These are phyloP conservation scores for Drosophila equinoxialis DNA, from an alignment of 1,140 invertebrate species.

Conservation along the genomic window DNA sequence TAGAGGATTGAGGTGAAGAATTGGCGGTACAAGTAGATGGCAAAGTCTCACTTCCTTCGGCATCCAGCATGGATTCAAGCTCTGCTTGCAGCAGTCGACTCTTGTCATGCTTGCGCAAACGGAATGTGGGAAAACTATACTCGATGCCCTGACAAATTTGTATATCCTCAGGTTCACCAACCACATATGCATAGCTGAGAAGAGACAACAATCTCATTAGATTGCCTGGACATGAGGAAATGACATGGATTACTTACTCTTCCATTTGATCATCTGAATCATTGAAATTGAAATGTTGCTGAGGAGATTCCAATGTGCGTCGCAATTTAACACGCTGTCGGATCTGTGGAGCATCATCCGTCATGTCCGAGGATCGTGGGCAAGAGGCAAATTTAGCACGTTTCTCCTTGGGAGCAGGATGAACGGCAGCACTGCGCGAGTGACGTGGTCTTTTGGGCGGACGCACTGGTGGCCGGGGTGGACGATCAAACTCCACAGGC, in stretches of 20 bases:
- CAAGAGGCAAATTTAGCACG: conserved; percentile 64
- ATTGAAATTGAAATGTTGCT: conserved; percentile 21
- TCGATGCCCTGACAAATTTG: conserved; percentile 77
- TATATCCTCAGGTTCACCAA: conserved; percentile 66
- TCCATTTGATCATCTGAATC: conserved; percentile 47
- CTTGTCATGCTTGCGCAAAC: conserved; percentile 71
- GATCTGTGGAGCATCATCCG: conserved; percentile 16
- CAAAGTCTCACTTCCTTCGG: conserved; percentile 21
- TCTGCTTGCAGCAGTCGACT: conserved; percentile 53
- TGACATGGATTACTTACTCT: conserved; percentile 40
- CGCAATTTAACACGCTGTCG: conserved; percentile 24
- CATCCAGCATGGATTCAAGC: conserved; percentile 63
- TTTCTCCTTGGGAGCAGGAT: conserved; percentile 70
- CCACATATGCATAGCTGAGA: conserved; percentile 64
- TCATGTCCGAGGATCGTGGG: conserved; percentile 25
- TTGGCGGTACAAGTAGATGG: background rate
- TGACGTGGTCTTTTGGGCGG: conserved; percentile 77
- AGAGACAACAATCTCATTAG: no score
- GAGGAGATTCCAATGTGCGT: conserved; percentile 15
- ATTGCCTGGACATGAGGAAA: background rate
- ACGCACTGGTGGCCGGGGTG: conserved; percentile 72
- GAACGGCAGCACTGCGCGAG: conserved; percentile 63
- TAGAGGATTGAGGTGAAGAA: conserved; percentile 10
- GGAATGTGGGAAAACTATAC: conserved; percentile 80
- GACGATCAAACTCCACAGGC: conserved; percentile 79